Percentiles rank a stretch among this genome's conserved stretches.
phyloP scores from a whole-genome alignment of 2,888 invertebrate species.

The Athrips mouffetella region DNA sequence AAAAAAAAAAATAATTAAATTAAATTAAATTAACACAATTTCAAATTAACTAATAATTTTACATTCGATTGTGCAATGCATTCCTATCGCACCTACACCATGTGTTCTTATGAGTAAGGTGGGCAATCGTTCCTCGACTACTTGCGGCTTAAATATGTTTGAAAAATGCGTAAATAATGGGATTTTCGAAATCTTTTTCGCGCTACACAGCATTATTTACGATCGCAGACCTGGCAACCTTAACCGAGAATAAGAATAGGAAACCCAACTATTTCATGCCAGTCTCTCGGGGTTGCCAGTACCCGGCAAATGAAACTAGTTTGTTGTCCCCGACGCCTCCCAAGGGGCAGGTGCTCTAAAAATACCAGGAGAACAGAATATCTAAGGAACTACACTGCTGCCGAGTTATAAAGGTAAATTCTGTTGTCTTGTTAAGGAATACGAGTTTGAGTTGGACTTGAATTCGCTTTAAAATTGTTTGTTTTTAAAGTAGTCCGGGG shows the following conservation, averaged over 20 bases:
- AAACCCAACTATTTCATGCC: constrained; percentile 11
- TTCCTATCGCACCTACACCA: too few species aligned
- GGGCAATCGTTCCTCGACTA: too few species aligned
- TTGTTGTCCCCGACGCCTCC: constrained; percentile 12
- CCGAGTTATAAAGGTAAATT: constrained; percentile 2
- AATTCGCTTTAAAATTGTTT: too few species aligned
- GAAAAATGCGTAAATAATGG: too few species aligned
- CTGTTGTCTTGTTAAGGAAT: not conserved
- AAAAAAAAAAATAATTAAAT: too few species aligned
- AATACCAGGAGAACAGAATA: constrained; percentile 10
- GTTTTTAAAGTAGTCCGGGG: too few species aligned
- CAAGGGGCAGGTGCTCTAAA: constrained; percentile 1
- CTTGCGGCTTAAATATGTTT: too few species aligned
- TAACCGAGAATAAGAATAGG: not conserved
- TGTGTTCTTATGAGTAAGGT: too few species aligned
- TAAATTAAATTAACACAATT: too few species aligned
- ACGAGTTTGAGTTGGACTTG: not conserved
- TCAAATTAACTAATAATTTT: too few species aligned
- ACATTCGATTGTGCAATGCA: too few species aligned
- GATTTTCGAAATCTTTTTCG: too few species aligned
- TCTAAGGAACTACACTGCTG: constrained; percentile 1
- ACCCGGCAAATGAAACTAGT: constrained; percentile 19
- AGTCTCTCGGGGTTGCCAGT: constrained; percentile 7
- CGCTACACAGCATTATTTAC: constrained; percentile 4
- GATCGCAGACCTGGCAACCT: not conserved